These are phyloP conservation scores for Nomada lathburiana DNA, from an alignment of 2,888 invertebrate species.

Conservation along the genomic window DNA sequence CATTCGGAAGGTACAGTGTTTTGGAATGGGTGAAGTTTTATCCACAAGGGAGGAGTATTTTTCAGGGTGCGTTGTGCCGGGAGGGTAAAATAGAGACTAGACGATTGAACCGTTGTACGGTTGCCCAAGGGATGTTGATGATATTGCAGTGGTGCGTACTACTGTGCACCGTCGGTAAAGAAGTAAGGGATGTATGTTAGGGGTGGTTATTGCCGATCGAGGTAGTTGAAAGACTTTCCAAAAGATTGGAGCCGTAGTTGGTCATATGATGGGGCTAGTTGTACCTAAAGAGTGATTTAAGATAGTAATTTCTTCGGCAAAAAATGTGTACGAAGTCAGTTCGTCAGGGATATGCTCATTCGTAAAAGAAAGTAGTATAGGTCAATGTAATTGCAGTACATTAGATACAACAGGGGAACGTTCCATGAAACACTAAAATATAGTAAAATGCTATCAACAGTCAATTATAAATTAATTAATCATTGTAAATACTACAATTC, in stretches of 20 bases:
- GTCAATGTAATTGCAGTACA: too few species aligned
- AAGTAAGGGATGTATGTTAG: constrained; percentile 47
- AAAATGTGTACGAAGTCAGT: background rate
- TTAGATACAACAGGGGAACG: too few species aligned
- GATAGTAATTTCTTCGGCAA: background rate
- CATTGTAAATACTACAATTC: too few species aligned
- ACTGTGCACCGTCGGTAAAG: constrained; percentile 68
- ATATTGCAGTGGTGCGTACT: constrained; percentile 49
- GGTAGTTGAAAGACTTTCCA: constrained; percentile 2
- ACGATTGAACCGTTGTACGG: constrained; percentile 64
- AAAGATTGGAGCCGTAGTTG: background rate
- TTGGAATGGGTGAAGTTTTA: background rate
- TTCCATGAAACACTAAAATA: too few species aligned
- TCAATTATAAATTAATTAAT: too few species aligned
- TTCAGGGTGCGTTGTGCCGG: constrained; percentile 11
- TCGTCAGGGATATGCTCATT: background rate
- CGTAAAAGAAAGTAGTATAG: too few species aligned
- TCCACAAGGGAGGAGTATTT: background rate
- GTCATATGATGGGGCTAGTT: constrained; percentile 61
- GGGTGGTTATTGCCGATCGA: constrained; percentile 68
- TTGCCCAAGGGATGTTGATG: constrained; percentile 62
- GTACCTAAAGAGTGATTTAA: background rate
- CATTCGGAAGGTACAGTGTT: background rate
- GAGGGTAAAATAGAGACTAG: constrained; percentile 69
- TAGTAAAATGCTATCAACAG: too few species aligned